A percentile compares a stretch with the other conserved stretches of the same genome.
Conservation (phyloP, 2,888 invertebrate genomes). For the Pseudolycoriella hygida region DNA sequence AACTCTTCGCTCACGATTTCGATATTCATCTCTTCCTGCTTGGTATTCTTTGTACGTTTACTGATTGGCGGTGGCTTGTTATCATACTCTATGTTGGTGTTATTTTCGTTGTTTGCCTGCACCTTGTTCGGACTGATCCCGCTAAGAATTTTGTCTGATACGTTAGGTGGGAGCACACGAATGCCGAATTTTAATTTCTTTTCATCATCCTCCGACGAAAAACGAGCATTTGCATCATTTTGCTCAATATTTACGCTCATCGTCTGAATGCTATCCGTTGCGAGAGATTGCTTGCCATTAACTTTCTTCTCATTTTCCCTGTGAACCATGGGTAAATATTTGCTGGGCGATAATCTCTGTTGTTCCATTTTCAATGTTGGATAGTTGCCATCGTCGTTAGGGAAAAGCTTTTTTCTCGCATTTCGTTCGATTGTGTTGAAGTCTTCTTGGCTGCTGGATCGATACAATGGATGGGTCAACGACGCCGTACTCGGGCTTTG, state of each 20-base stretch:
- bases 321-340: slow-evolving; percentile 5
- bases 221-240: slow-evolving; percentile 19
- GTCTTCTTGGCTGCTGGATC: slow-evolving; percentile 50
- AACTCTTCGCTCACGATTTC: slow-evolving; percentile 25
- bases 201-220: slow-evolving; percentile 31
- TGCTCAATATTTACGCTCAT: not conserved
- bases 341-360: slow-evolving; percentile 2
- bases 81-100: slow-evolving; percentile 26
- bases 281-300: slow-evolving; percentile 8
- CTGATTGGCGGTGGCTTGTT: slow-evolving; percentile 30
- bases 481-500: slow-evolving; percentile 13
- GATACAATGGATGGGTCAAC: slow-evolving; percentile 59
- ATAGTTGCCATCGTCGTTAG: slow-evolving; percentile 10
- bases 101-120: slow-evolving; percentile 11
- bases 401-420: slow-evolving; percentile 10
- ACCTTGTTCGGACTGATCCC: slow-evolving; percentile 20
- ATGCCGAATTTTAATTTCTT: slow-evolving; percentile 50
- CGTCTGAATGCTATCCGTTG: slow-evolving; percentile 11
- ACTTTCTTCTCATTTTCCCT: slow-evolving; percentile 11
- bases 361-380: slow-evolving; percentile 12
- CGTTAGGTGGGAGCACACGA: slow-evolving; percentile 41
- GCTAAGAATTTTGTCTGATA: slow-evolving; percentile 31
- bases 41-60: slow-evolving; percentile 30
- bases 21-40: slow-evolving; percentile 22
- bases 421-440: slow-evolving; percentile 33